These are phyloP conservation scores for Temnothorax longispinosus DNA, from an alignment of 1,140 invertebrate genomes.

Conservation along the genomic window DNA sequence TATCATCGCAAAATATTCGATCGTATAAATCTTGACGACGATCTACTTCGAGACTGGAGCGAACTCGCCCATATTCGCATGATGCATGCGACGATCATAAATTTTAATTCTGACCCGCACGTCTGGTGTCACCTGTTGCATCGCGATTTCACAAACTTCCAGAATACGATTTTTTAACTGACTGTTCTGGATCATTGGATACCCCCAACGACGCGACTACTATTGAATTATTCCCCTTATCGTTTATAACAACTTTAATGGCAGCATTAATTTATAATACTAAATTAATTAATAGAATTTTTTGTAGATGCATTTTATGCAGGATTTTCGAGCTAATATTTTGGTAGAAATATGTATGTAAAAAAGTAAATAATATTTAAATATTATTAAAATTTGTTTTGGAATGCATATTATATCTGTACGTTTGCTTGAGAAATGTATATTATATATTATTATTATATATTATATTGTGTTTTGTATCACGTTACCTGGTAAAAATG, in stretches of 20 bases:
- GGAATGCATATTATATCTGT: not conserved
- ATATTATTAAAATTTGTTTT: conserved; percentile 13
- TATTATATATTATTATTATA: not conserved
- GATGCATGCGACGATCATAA: conserved; percentile 31
- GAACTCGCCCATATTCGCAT: not conserved
- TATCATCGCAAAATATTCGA: not conserved
- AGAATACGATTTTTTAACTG: conserved; percentile 12
- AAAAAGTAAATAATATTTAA: not conserved
- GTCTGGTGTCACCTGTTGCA: conserved; percentile 40
- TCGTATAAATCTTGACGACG: conserved; percentile 13
- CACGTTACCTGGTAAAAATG: conserved; percentile 3
- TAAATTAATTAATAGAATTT: not conserved
- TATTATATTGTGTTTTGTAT: not conserved
- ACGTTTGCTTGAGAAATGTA: not conserved
- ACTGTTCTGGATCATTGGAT: not conserved
- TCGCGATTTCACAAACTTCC: not conserved
- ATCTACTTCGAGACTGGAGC: conserved; percentile 5
- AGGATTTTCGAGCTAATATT: not conserved
- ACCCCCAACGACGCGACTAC: not conserved
- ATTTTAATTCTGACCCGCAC: conserved; percentile 27
- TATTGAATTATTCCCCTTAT: not conserved
- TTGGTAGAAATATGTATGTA: not conserved
- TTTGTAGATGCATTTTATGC: not conserved
- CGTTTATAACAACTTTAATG: not conserved
- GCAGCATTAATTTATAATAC: not conserved